A percentile compares a stretch with the other conserved stretches of the same genome.
phyloP scores from a whole-genome alignment of 2,113 vertebrate genomes.

The Brachirus orientalis region DNA sequence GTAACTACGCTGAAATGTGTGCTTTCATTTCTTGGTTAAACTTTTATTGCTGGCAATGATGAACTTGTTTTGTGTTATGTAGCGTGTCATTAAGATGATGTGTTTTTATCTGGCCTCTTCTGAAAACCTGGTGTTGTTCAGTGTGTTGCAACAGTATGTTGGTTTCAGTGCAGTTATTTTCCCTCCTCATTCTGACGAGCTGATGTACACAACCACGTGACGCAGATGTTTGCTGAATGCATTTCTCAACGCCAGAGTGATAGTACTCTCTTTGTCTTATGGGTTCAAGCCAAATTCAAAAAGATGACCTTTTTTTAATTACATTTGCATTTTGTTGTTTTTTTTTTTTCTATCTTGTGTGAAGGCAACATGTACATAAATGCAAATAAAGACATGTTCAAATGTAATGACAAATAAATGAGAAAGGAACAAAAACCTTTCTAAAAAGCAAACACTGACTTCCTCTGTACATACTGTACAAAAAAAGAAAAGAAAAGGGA shows the following conservation, averaged over 20 bases:
- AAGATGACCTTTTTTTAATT: constrained; percentile 29
- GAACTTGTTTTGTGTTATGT: constrained; percentile 70
- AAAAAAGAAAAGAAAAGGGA: no score
- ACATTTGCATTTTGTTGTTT: constrained; percentile 13
- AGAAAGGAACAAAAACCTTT: constrained; percentile 57
- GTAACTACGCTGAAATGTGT: constrained; percentile 56
- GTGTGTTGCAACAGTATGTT: constrained; percentile 52
- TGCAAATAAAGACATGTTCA: constrained; percentile 73
- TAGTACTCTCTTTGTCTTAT: constrained; percentile 63
- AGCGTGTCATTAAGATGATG: constrained; percentile 57
- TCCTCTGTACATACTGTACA: constrained; percentile 40
- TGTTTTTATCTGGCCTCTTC: constrained; percentile 55
- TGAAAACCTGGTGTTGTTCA: constrained; percentile 60
- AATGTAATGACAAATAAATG: constrained; percentile 74
- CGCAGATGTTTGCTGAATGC: constrained; percentile 31
- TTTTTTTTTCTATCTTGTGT: constrained; percentile 57
- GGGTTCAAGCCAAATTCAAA: constrained; percentile 42
- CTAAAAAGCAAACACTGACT: constrained; percentile 41
- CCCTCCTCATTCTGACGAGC: constrained; percentile 45
- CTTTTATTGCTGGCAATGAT: constrained; percentile 48
- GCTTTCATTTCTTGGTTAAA: constrained; percentile 38
- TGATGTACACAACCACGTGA: constrained; percentile 34
- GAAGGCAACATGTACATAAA: constrained; percentile 76
- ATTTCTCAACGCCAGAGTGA: constrained; percentile 47
- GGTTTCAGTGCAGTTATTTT: constrained; percentile 51